phyloP scores from a whole-genome alignment of 2,113 vertebrate species.

The Seriola rivoliana region DNA sequence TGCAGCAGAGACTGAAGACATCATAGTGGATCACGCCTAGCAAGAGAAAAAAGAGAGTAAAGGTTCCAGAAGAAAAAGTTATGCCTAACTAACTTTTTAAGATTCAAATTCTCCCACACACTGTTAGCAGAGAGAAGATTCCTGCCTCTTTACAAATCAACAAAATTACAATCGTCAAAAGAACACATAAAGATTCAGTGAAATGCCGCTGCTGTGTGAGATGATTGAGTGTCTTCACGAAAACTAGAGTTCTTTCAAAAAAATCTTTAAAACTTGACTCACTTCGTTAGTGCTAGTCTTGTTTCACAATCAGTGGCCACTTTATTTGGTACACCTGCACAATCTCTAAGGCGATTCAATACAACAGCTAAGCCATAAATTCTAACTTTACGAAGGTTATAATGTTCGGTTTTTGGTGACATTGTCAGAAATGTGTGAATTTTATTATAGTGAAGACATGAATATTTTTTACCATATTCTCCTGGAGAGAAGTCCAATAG shows the following conservation, averaged over 20 bases:
- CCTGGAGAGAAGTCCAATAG: background rate
- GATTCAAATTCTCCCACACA: conserved; percentile 54
- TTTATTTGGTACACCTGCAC: too few species aligned
- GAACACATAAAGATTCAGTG: background rate
- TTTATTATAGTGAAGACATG: background rate
- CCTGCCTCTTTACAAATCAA: conserved; percentile 32
- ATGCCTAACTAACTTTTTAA: conserved; percentile 41
- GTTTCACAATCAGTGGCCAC: too few species aligned
- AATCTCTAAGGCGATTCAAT: too few species aligned
- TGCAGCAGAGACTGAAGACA: conserved; percentile 59
- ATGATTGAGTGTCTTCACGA: background rate
- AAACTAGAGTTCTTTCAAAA: background rate
- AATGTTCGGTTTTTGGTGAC: background rate
- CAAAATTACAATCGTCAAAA: conserved; percentile 19
- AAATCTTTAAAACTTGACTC: background rate
- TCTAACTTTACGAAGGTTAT: too few species aligned
- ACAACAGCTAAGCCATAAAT: too few species aligned
- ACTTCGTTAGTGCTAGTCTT: too few species aligned
- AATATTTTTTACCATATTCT: background rate
- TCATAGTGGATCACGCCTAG: conserved; percentile 35
- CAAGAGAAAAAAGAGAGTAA: conserved; percentile 13
- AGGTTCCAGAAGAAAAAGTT: conserved; percentile 59
- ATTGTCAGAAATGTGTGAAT: background rate
- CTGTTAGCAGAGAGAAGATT: conserved; percentile 8
- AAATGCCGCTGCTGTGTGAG: background rate